A percentile compares a stretch with the other conserved stretches of the same genome.
These are phyloP conservation scores for Paramuricea clavata DNA, from an alignment of 92 coral and sea anemone species.

Conservation along the genomic window DNA sequence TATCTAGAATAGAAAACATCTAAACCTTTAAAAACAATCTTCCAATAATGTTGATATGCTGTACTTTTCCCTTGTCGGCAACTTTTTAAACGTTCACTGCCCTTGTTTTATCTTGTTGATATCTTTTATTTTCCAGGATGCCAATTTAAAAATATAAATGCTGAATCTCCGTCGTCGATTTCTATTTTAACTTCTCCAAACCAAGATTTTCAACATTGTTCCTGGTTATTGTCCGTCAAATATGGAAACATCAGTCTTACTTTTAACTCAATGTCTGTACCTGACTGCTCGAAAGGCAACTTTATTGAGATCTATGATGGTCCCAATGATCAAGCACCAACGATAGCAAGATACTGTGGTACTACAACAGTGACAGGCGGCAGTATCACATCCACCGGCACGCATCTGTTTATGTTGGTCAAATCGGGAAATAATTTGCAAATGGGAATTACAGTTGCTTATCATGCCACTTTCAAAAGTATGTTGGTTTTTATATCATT, in stretches of 20 bases:
- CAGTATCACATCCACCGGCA: slow-evolving; percentile 23
- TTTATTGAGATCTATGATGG: slow-evolving; percentile 32
- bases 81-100: neutral
- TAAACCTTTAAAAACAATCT: too few relatives aligned
- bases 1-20: too few relatives aligned
- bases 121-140: slow-evolving; percentile 13
- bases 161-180: neutral
- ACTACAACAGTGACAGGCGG: neutral
- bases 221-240: slow-evolving; percentile 57
- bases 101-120: neutral
- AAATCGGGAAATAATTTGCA: slow-evolving; percentile 36
- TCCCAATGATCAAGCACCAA: neutral
- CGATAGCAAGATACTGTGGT: slow-evolving; percentile 4
- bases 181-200: neutral
- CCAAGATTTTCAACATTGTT: slow-evolving; percentile 52
- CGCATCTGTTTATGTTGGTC: slow-evolving; percentile 1
- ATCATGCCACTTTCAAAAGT: neutral
- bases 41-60: too few relatives aligned
- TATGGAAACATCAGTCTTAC: neutral
- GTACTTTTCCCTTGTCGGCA: too few relatives aligned
- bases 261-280: slow-evolving; percentile 1
- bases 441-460: slow-evolving; percentile 9
- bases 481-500: neutral
- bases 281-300: slow-evolving; percentile 18
- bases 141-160: neutral